These are phyloP conservation scores for Athalia cordata DNA, from an alignment of 2,888 invertebrate genomes.

Conservation along the genomic window DNA sequence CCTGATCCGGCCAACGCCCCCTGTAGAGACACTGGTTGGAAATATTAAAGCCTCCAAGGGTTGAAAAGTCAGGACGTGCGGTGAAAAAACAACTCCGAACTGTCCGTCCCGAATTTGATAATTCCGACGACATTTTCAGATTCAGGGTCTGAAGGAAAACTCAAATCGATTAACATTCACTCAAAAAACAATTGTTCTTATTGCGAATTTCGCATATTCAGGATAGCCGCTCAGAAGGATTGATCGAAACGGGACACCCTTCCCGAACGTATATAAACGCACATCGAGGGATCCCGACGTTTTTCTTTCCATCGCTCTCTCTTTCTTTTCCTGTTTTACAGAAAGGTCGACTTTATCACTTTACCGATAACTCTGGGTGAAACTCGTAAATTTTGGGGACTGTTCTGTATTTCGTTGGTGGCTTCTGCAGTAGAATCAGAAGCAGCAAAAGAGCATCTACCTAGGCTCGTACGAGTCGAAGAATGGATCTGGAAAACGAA, in stretches of 20 bases:
- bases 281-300: neutral
- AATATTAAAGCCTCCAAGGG: neutral
- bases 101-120: too few species aligned
- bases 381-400: constrained; percentile 43
- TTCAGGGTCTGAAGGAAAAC: neutral
- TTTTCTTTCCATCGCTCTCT: neutral
- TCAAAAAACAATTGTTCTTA: too few species aligned
- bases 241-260: too few species aligned
- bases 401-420: constrained; percentile 27
- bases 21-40: neutral
- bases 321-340: neutral
- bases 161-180: too few species aligned
- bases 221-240: too few species aligned
- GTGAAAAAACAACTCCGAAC: constrained; percentile 1
- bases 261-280: neutral
- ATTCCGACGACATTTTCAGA: too few species aligned
- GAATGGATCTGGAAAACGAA: constrained; percentile 28
- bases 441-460: neutral
- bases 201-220: too few species aligned
- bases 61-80: constrained; percentile 2
- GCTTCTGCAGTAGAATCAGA: neutral
- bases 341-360: constrained; percentile 42
- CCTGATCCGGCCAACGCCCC: too few species aligned
- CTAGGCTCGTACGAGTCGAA: neutral
- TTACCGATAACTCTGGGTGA: constrained; percentile 42